Evolutionary conservation across 2,797 vertebrate species (phyloP).

Genomic region (Typhlichthys subterraneus): DNA sequence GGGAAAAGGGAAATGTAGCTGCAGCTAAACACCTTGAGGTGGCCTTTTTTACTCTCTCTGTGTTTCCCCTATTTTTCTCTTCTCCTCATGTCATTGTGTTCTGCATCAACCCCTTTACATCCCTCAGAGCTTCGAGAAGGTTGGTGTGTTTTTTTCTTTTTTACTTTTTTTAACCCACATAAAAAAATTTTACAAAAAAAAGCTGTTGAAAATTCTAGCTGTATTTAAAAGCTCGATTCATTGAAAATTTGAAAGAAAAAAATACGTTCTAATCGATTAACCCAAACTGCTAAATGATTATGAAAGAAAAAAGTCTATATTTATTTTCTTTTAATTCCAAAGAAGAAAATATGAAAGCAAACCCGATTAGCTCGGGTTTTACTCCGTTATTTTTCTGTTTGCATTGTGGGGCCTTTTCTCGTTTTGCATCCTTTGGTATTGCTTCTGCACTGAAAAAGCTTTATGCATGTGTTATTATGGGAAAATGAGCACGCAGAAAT

Average conservation of each 20-base stretch:
- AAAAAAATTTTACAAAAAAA: constrained; percentile 74
- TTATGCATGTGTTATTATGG: constrained; percentile 92
- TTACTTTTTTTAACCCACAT: constrained; percentile 99
- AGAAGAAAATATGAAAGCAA: constrained; percentile 84
- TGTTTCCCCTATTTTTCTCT: constrained; percentile 99
- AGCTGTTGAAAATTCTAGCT: constrained; percentile 74
- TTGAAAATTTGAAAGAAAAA: constrained; percentile 72
- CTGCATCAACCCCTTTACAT: constrained; percentile 99
- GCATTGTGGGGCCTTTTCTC: constrained; percentile 98
- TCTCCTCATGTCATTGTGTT: constrained; percentile 99
- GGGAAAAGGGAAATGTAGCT: constrained; percentile 84
- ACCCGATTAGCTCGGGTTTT: constrained; percentile 85
- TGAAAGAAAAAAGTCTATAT: constrained; percentile 55
- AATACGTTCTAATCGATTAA: constrained; percentile 70
- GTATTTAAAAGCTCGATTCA: constrained; percentile 73
- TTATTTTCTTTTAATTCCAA: constrained; percentile 69
- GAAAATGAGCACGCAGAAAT: constrained; percentile 88
- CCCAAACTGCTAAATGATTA: constrained; percentile 78
- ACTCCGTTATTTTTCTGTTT: constrained; percentile 86
- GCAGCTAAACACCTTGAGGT: constrained; percentile 97
- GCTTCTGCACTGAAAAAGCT: constrained; percentile 89
- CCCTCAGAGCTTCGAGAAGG: constrained; percentile 99
- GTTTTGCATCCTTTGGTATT: constrained; percentile 97
- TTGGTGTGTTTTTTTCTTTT: constrained; percentile 99
- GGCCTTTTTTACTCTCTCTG: constrained; percentile 99